Evolutionary conservation across 30 jellyfish, hydroid and myxozoan species (phyloP).

Genomic region (Hydractinia echinata): DNA sequence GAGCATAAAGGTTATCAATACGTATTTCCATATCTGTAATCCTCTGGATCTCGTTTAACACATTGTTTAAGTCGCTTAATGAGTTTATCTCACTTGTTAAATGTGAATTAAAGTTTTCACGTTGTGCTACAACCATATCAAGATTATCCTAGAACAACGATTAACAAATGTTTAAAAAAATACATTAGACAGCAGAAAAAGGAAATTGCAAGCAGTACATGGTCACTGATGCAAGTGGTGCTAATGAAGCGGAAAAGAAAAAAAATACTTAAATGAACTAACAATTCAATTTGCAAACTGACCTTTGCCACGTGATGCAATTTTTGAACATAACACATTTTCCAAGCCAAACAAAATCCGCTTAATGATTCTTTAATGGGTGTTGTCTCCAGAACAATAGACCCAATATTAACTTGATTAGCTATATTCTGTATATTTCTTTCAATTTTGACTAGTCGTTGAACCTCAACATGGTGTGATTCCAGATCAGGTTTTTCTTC

Average conservation of each 20-base stretch:
- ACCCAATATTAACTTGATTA: slow-evolving; percentile 40
- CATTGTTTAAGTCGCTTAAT: slow-evolving; percentile 56
- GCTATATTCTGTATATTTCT: slow-evolving; percentile 38
- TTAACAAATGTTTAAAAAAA: not conserved
- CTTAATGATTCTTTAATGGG: slow-evolving; percentile 61
- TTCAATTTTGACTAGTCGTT: slow-evolving; percentile 55
- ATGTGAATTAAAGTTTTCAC: slow-evolving; percentile 57
- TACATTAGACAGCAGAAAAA: not conserved
- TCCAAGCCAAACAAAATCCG: slow-evolving; percentile 81
- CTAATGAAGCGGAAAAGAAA: not conserved
- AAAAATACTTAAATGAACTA: not conserved
- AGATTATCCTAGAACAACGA: slow-evolving; percentile 39
- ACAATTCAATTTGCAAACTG: not conserved
- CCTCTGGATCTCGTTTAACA: slow-evolving; percentile 55
- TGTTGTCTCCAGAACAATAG: slow-evolving; percentile 41
- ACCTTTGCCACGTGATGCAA: slow-evolving; percentile 65
- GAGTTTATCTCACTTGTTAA: slow-evolving; percentile 53
- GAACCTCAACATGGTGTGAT: slow-evolving; percentile 62
- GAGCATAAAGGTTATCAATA: slow-evolving; percentile 60
- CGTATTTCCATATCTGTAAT: slow-evolving; percentile 61
- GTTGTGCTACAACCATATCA: slow-evolving; percentile 45
- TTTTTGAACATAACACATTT: slow-evolving; percentile 65
- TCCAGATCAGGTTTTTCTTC: slow-evolving; percentile 58
- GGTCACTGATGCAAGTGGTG: not conserved
- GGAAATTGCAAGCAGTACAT: not conserved